phyloP scores from a whole-genome alignment of 2,113 vertebrate species.

The Elephas maximus region DNA sequence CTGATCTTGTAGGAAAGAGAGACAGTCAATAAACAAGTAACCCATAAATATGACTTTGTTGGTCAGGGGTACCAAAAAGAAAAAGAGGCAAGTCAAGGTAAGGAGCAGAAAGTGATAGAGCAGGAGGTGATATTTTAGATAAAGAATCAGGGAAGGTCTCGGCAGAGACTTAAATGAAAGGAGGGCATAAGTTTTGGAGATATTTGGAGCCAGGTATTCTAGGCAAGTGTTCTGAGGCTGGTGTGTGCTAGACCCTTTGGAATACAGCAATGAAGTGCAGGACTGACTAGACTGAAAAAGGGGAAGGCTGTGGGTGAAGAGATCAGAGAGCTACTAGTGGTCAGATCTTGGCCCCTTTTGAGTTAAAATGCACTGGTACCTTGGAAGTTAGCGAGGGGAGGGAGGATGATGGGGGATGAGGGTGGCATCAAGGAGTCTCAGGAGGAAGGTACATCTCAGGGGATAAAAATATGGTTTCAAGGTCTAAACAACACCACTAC shows the following conservation, averaged over 20 bases:
- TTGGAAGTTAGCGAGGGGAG: not conserved
- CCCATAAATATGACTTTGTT: not conserved
- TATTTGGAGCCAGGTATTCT: fast-evolving
- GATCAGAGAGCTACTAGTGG: not conserved
- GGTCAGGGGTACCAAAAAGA: not conserved
- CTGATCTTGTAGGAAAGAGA: not conserved
- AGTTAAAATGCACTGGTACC: not conserved
- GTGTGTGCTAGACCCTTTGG: not conserved
- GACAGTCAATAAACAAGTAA: not conserved
- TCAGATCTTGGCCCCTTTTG: fast-evolving
- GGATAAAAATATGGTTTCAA: no score
- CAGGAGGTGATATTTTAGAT: not conserved
- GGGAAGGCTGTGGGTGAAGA: not conserved
- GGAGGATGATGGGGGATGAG: no score
- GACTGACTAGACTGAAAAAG: not conserved
- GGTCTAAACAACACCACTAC: no score
- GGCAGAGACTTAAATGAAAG: not conserved
- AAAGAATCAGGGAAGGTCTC: not conserved
- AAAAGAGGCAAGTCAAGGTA: not conserved
- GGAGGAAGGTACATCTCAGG: not conserved
- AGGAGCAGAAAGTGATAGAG: not conserved
- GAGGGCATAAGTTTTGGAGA: not conserved
- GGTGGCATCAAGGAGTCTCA: not conserved
- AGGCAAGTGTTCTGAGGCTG: not conserved
- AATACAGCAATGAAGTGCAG: not conserved